Evolutionary conservation across 2,797 vertebrate species (phyloP).

Genomic region (Gymnoscopelus microlampas): DNA sequence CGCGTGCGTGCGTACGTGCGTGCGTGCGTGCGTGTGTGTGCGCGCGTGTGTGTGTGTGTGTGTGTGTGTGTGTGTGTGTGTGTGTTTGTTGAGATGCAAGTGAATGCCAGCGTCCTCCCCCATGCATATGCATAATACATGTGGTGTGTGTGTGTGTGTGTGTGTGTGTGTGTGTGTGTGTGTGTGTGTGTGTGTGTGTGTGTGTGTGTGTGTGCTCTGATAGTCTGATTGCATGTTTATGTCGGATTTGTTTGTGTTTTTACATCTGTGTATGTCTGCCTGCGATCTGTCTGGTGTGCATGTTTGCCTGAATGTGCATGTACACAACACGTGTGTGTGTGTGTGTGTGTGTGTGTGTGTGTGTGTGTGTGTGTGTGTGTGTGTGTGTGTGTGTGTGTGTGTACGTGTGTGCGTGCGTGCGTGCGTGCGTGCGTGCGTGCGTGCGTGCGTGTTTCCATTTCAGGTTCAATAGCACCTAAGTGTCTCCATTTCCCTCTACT

Average conservation of each 20-base stretch:
- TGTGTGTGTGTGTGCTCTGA: background rate
- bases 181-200: background rate
- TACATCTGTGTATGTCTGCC: too few relatives aligned
- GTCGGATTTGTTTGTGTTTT: too few relatives aligned
- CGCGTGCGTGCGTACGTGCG: too few relatives aligned
- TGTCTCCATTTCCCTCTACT: background rate
- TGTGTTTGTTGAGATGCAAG: too few relatives aligned
- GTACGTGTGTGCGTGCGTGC: background rate
- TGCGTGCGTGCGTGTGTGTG: too few relatives aligned
- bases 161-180: conserved; percentile 13
- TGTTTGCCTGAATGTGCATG: background rate
- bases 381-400: background rate
- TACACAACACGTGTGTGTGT: background rate
- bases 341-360: background rate
- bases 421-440: background rate
- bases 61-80: too few relatives aligned
- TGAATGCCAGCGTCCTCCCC: too few relatives aligned
- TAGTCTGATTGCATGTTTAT: too few relatives aligned
- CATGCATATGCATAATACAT: background rate
- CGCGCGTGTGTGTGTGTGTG: too few relatives aligned
- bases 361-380: background rate
- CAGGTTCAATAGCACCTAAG: too few relatives aligned
- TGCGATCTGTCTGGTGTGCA: too few relatives aligned
- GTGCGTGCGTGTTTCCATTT: background rate
- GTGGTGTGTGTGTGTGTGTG: conserved; percentile 27